Evolutionary conservation across 2,888 invertebrate species (phyloP), one percentile per base, ranked within the genome.

Genomic region (Tenthredo notha): DNA sequence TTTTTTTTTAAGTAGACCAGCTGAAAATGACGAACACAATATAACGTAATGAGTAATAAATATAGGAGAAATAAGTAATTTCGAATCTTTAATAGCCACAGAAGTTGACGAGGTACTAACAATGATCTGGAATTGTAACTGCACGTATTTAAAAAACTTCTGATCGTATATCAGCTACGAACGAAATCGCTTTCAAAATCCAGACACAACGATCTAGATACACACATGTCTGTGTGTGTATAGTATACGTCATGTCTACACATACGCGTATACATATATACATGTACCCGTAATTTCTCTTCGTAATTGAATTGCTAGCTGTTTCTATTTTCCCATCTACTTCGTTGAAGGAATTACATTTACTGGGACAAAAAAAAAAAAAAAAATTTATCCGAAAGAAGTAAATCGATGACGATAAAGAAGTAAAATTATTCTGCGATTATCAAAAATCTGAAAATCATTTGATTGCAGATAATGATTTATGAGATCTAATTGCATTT

Each of bases 231-330:
- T 61, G 10, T 25, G 47, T 47, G 37, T 47, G 25, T 40, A 75
- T 10, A 25, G 72, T 21, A 40, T 40, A 21, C 75, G 43, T 75
- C 47, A 25, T 47, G 18, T n/a, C 7, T 18, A 2, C 21, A 61
- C n/a, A 74, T 40, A 75, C 25, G 21, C 9, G 25, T 75, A 37
- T 33, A 2, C 47, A 37, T 33, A 2, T 33, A 37, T 37, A 40
- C 10, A n/a, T 47, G 75, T 40, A 47, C 43, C 47, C n/a, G 47
- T 75, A 75, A 47, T 25, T 75, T 75, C 75, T 21, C 75, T 75
- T 43, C 43, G 75, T 75, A 75, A 75, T 75, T 75, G 75, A 75
- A 75, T 75, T 75, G 75, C 75, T 25, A 47, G 43, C 75, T 47
- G 75, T 40, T 75, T 75, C 47, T 47, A 75, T 75, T 75, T 75